phyloP scores from a whole-genome alignment of 2,113 vertebrate genomes.

The Lepidothrix coronata region DNA sequence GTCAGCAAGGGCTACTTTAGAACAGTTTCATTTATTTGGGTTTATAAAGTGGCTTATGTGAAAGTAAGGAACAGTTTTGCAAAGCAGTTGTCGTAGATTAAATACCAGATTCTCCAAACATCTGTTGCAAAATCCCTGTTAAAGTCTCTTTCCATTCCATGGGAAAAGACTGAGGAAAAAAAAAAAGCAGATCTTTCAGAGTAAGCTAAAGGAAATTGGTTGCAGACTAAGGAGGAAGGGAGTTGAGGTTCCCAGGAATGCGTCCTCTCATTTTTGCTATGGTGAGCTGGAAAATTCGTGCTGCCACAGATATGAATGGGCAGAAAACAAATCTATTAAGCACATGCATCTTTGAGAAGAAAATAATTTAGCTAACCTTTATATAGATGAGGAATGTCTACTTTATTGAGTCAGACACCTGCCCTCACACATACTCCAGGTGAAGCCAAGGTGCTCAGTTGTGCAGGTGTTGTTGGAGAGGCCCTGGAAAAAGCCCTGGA shows the following conservation, averaged over 20 bases:
- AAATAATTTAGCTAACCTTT: not conserved
- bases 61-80: constrained; percentile 17
- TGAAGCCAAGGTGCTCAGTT: not conserved
- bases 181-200: constrained; percentile 34
- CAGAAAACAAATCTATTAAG: not conserved
- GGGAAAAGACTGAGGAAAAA: constrained; percentile 8
- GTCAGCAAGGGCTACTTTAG: not conserved
- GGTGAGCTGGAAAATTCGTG: constrained; percentile 39
- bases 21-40: constrained; percentile 28
- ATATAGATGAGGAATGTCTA: not conserved
- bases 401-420: not conserved
- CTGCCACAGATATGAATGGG: not conserved
- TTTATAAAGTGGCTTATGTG: constrained; percentile 8
- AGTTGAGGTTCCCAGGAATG: constrained; percentile 23
- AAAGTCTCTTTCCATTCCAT: constrained; percentile 24
- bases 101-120: constrained; percentile 48
- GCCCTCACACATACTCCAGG: not conserved
- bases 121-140: constrained; percentile 40
- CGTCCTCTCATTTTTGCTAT: not conserved
- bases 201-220: constrained; percentile 41
- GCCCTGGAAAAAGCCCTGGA: not conserved
- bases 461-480: not conserved
- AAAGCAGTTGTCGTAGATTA: constrained; percentile 26
- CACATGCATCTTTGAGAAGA: not conserved
- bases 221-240: constrained; percentile 18